Evolutionary conservation across 2,888 invertebrate genomes (phyloP), one percentile per base, ranked within the genome.

Genomic region (Nezara viridula): DNA sequence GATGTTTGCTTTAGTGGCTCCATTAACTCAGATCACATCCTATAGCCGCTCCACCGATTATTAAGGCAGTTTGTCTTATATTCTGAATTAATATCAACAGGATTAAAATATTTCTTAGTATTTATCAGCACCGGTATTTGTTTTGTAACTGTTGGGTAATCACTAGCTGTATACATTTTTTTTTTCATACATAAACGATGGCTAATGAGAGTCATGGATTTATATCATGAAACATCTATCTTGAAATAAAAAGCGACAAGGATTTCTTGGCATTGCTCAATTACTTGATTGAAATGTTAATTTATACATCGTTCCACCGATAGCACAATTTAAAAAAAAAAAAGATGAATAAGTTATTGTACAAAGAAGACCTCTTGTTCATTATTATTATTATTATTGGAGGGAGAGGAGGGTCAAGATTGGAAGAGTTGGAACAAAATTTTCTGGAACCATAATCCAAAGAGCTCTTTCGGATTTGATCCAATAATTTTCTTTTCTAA

Each of bases 11-110:
- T 55, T 86, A 55, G 52, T 27, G 52, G 40, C 37, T 40, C 86
- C 55, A 86, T 86, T 86, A 86, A 40, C 52, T 81, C n/a, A 37
- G 81, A 81, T 73, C 44, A 81, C 44, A 47, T 81, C 81, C 81
- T 81, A 73, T 6, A 10, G 44, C n/a, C 81, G 81, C 81, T 44
- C 19, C 2, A 81, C 81, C 86, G 21, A 55, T 86, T n/a, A 86
- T 86, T 86, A 86, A 60, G 24, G 12, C 55, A 16, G 86, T 55
- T 47, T 86, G 55, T 86, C 86, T 52, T 32, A 50, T 86, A 55
- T 86, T 81, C 81, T 40, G 81, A 86, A 86, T 86, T 86, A 86
- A 86, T 86, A 86, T 86, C 50, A 86, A 52, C 50, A 21, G 50
- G 49, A 86, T 86, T 86, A 55, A 86, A 86, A 86, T 86, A 86